Base-by-base conservation (phyloP, 2,113 vertebrate species). In the Barnardius zonarius region DNA sequence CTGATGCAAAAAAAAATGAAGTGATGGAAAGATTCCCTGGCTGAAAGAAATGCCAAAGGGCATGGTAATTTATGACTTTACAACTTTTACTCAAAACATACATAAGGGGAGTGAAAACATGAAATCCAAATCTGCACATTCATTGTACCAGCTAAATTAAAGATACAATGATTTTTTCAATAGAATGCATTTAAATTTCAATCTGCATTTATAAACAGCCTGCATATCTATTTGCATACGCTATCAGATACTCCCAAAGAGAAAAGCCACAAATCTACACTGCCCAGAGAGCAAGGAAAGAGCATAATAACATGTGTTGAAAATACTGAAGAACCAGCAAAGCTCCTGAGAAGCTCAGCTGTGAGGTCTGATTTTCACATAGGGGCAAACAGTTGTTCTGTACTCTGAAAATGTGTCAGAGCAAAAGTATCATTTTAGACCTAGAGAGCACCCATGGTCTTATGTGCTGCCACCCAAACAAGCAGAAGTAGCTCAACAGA, bases 41-140 rank as follows among this genome's bases (percentile, higher is more conserved):
- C 27, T 83, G 62, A 23, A 10, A 37, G 28, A 27, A 64, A 27
- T 4, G 6, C 46, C 22, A 41, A 37, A 48, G 30, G 28, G 16
- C 25, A 14, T 1, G 28, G 43, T 28, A 70, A 24, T 28, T 11
- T 33, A 54, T 17, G 28, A 14, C 28, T 78, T 18, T 20, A 7
- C 37, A 52, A 19, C 0, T 46, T 31, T 17, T 8, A 35, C 30
- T 48, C 54, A 59, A 81, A 46, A n/a, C 9, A 19, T 1, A 4
- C 0, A 1, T 33, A n/a, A 46, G 54, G n/a, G 55, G 2, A 24
- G 31, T 6, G 28, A 30, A 25, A 43, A 15, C 10, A 19, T 35
- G 13, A 59, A 35, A 43, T 13, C 12, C 55, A 78, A 14, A 62
- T 1, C 25, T 63, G 55, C 28, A 55, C 17, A 4, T 11, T 35